Evolutionary conservation across 2,888 invertebrate genomes (phyloP).

Genomic region (Eulithis prunata): DNA sequence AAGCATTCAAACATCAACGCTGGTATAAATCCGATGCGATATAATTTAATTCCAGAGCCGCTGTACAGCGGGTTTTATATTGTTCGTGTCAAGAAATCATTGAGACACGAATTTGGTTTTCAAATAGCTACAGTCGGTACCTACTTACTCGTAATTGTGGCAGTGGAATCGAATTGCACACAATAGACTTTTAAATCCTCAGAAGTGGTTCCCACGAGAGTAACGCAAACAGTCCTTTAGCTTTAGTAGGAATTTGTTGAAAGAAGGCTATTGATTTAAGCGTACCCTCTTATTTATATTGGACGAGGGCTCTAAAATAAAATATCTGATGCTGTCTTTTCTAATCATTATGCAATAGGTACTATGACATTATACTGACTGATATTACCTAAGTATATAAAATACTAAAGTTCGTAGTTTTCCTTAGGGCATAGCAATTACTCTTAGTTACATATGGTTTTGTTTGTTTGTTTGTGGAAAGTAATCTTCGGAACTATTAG

Average conservation of each 20-base stretch:
- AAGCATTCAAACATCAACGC: background rate
- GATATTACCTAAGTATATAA: too few species aligned
- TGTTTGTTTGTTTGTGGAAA: too few species aligned
- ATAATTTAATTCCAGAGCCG: too few species aligned
- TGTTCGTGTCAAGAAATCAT: slow-evolving; percentile 43
- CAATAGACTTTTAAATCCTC: slow-evolving; percentile 48
- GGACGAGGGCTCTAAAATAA: too few species aligned
- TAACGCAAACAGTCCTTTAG: slow-evolving; percentile 53
- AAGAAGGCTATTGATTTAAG: background rate
- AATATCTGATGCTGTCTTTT: too few species aligned
- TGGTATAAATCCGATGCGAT: background rate
- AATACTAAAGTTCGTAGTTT: too few species aligned
- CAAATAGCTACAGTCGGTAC: slow-evolving; percentile 30
- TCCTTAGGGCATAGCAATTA: too few species aligned
- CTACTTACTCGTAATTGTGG: slow-evolving; percentile 6
- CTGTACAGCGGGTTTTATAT: background rate
- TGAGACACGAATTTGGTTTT: slow-evolving; percentile 45
- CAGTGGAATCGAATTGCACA: slow-evolving; percentile 26
- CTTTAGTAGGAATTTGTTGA: slow-evolving; percentile 27
- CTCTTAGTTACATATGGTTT: too few species aligned
- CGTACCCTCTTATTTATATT: background rate
- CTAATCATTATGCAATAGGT: too few species aligned
- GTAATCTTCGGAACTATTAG: too few species aligned
- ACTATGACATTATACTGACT: too few species aligned
- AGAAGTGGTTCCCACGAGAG: slow-evolving; percentile 58